Conservation (phyloP, 1,140 invertebrate species). For the Camponotus floridanus region DNA sequence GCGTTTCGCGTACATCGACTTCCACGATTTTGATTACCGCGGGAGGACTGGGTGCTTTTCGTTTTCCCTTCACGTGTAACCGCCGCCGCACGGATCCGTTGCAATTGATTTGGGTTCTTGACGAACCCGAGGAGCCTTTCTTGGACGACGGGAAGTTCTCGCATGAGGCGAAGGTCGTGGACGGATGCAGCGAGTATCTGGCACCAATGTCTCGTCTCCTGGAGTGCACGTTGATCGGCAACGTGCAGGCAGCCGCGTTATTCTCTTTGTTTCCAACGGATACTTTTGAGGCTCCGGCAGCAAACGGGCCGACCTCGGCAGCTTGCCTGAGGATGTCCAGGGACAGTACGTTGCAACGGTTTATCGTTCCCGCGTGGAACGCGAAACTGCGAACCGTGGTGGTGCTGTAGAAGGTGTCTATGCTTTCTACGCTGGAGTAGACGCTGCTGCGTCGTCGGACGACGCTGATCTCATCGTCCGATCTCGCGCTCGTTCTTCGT, state of each 20-base stretch:
- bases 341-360: constrained; percentile 60
- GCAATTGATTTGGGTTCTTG: constrained; percentile 81
- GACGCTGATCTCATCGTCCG: constrained; percentile 28
- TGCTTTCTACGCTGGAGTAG: constrained; percentile 86
- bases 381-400: constrained; percentile 91
- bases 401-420: constrained; percentile 89
- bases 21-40: constrained; percentile 61
- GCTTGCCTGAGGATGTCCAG: constrained; percentile 79
- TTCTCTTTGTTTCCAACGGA: constrained; percentile 73
- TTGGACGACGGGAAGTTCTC: constrained; percentile 84
- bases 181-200: constrained; percentile 83
- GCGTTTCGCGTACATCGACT: constrained; percentile 69
- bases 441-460: constrained; percentile 56
- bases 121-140: constrained; percentile 73
- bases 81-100: constrained; percentile 85
- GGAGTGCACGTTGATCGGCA: constrained; percentile 75
- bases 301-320: constrained; percentile 87
- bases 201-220: constrained; percentile 75
- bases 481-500: constrained; percentile 52
- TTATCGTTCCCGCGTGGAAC: constrained; percentile 85
- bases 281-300: constrained; percentile 85
- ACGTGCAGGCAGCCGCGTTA: constrained; percentile 70
- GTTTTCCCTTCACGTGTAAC: constrained; percentile 91
- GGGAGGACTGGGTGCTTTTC: constrained; percentile 91
- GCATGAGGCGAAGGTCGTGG: constrained; percentile 85